Evolutionary conservation across 2,113 vertebrate genomes (phyloP).

Genomic region (Chloropsis hardwickii): DNA sequence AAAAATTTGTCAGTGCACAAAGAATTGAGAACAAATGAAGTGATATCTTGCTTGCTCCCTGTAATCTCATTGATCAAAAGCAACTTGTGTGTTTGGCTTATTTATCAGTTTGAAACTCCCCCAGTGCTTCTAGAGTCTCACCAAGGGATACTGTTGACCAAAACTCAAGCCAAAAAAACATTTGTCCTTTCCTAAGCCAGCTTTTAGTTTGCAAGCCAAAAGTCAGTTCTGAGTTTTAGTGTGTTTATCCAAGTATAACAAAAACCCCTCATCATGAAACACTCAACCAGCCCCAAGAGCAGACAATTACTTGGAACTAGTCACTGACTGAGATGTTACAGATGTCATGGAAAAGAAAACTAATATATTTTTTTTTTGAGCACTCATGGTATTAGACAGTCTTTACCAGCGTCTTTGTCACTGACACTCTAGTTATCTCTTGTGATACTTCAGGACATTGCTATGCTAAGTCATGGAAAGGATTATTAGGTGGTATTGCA

Average conservation of each 20-base stretch:
- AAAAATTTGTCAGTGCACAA: background rate
- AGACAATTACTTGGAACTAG: constrained; percentile 54
- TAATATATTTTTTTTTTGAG: background rate
- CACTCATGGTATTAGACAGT: background rate
- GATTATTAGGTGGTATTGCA: background rate
- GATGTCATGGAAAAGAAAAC: constrained; percentile 48
- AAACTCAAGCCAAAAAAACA: background rate
- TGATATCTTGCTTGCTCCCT: background rate
- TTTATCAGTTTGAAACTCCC: background rate
- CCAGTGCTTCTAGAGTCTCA: background rate
- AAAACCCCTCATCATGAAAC: constrained; percentile 34
- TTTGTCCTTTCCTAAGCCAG: constrained; percentile 4
- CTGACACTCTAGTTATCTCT: background rate
- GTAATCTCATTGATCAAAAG: background rate
- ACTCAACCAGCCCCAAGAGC: constrained; percentile 25
- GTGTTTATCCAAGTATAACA: constrained; percentile 43
- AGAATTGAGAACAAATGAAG: background rate
- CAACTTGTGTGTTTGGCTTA: background rate
- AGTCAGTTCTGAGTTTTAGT: constrained; percentile 4
- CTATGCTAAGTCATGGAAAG: background rate
- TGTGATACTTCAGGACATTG: background rate
- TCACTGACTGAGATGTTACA: constrained; percentile 33
- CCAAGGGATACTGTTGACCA: background rate
- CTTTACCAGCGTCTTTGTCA: background rate
- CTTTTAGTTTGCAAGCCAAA: constrained; percentile 17